A percentile compares a stretch with the other conserved stretches of the same genome.
Evolutionary conservation across 2,113 vertebrate genomes (phyloP).

Genomic region (Willisornis vidua): DNA sequence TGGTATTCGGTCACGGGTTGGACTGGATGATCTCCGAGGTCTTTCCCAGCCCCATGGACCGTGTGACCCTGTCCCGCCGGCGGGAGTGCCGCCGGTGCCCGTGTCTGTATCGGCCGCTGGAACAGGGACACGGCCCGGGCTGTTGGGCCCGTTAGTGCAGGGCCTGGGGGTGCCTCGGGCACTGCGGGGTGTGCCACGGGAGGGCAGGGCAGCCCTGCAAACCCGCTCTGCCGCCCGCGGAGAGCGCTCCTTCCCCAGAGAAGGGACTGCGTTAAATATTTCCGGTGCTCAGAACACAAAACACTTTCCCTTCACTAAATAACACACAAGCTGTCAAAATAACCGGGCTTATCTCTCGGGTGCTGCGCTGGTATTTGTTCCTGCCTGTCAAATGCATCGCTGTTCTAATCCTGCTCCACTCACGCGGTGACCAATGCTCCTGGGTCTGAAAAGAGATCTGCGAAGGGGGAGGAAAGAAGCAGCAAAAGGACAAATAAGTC

Average conservation of each 20-base stretch:
- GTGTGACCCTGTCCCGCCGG: background rate
- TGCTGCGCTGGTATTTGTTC: background rate
- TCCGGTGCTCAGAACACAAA: background rate
- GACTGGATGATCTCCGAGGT: background rate
- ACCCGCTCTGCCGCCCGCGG: rapidly evolving
- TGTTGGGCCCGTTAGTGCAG: rapidly evolving
- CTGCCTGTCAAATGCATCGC: rapidly evolving
- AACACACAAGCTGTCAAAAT: background rate
- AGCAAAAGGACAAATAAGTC: background rate
- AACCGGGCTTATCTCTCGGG: background rate
- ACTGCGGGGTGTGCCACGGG: background rate
- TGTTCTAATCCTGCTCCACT: rapidly evolving
- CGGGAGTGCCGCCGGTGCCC: background rate
- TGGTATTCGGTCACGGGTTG: rapidly evolving
- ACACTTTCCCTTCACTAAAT: background rate
- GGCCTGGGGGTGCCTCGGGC: background rate
- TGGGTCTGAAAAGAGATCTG: background rate
- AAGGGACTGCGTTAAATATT: rapidly evolving
- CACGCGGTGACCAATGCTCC: rapidly evolving
- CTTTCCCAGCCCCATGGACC: background rate
- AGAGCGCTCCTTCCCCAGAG: background rate
- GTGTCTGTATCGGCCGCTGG: background rate
- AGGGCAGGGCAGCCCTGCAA: background rate
- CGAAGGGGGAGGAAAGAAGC: background rate
- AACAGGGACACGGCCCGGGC: rapidly evolving